A percentile compares a stretch with the other conserved stretches of the same genome.
Evolutionary conservation across 2,888 invertebrate genomes (phyloP).

Genomic region (Agapetus fuscipes): DNA sequence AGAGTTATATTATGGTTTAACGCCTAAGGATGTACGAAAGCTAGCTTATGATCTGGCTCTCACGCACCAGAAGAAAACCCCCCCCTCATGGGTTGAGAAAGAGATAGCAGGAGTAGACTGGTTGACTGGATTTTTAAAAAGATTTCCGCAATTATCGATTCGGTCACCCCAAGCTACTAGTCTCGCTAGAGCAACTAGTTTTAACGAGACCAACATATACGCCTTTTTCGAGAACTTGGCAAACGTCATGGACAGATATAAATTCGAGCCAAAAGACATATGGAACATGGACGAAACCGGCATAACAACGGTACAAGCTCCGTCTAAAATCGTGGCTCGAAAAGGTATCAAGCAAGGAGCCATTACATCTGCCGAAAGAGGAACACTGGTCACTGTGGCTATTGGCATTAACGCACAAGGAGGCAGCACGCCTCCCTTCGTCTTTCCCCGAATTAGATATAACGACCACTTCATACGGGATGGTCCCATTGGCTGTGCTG

Average conservation of each 20-base stretch:
- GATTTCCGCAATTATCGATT: too few species aligned
- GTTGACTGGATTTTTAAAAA: too few species aligned
- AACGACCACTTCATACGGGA: conserved; percentile 23
- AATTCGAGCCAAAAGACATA: conserved; percentile 24
- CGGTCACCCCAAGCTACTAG: too few species aligned
- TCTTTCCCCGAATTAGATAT: conserved; percentile 26
- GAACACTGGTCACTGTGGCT: conserved; percentile 26
- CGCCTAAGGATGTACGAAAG: too few species aligned
- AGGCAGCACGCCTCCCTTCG: conserved; percentile 27
- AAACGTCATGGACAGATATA: conserved; percentile 22
- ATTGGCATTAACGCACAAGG: conserved; percentile 25
- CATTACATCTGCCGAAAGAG: conserved; percentile 28
- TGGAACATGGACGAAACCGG: conserved; percentile 28
- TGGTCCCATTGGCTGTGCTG: conserved; percentile 23
- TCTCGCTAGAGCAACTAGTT: too few species aligned
- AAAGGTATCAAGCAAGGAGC: conserved; percentile 27
- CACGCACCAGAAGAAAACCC: too few species aligned
- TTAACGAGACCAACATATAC: too few species aligned
- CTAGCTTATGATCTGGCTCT: too few species aligned
- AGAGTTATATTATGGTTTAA: too few species aligned
- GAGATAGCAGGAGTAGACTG: too few species aligned
- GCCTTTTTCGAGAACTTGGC: too few species aligned
- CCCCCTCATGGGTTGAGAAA: too few species aligned
- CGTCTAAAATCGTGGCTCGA: conserved; percentile 25
- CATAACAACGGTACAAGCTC: conserved; percentile 27